Base-by-base conservation (phyloP, 2,888 invertebrate genomes). In the Platypus cylindrus region DNA sequence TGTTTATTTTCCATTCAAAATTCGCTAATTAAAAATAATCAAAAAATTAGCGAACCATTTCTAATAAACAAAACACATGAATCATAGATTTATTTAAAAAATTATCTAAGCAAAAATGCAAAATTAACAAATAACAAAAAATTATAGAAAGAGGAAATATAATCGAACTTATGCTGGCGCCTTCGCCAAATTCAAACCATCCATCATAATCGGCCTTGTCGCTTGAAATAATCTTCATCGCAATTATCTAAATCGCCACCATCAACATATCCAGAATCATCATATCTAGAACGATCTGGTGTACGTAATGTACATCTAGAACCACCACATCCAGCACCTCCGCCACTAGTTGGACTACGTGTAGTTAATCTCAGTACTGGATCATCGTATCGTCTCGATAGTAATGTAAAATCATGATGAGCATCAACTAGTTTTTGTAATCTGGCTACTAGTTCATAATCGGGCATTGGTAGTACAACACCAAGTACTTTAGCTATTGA, bases 391-490 rank as follows among this genome's bases (percentile, higher is more conserved):
- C 85, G 71, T 4, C 84, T 70, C 3, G 86, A 86, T 3, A 87
- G 75, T 49, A 83, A 61, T 0, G 86, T 84, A 56, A 86, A 87
- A 63, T 87, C 87, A 50, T 85, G 80, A 59, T 87, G 85, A 0
- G 86, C 86, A 46, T 84, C 80, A 32, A 85, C 81, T 46, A 87
- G 64, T 57, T 85, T 85, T 59, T 86, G 85, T 16, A 87, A 66
- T 1, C 84, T 64, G 14, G 67, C 64, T 40, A 74, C 67, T 22
- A 74, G 60, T 52, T 74, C 74, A 53, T 73, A 73, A 46, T 67
- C 66, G 2, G 71, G 68, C 44, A 70, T 66, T 26, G 71, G 70
- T 18, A 59, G 38, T 3, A 64, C 62, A 29, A 70, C 63, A 1
- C 70, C 70, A 8, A 73, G 53, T 32, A 72, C 60, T 51, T 71